Conservation (phyloP, 2,797 vertebrate genomes). For the Callimico goeldii region DNA sequence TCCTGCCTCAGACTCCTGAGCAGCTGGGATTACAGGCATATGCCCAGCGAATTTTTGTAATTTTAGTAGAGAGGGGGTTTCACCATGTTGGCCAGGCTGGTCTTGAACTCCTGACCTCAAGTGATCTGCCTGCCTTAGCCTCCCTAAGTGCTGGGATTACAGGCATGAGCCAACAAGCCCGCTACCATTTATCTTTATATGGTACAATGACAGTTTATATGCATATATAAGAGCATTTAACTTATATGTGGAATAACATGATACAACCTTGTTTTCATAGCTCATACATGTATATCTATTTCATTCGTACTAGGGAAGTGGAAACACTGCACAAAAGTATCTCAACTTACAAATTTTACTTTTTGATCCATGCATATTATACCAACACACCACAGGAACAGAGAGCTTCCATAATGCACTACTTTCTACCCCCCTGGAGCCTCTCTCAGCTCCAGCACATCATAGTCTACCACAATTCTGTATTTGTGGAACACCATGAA, state of each 20-base stretch:
- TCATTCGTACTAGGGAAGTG: not conserved
- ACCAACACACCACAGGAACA: not conserved
- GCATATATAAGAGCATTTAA: not conserved
- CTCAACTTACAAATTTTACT: not conserved
- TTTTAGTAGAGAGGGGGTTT: no score
- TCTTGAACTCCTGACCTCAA: not conserved
- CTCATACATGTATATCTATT: not conserved
- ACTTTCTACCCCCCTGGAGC: not conserved
- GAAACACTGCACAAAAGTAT: not conserved
- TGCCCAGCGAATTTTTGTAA: not conserved
- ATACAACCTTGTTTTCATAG: not conserved
- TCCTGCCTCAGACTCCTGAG: not conserved
- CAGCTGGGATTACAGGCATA: not conserved
- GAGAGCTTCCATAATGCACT: no score
- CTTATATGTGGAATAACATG: not conserved
- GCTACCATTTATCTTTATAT: not conserved
- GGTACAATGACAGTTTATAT: not conserved
- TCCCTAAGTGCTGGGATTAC: not conserved
- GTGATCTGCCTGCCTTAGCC: not conserved
- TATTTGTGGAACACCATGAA: not conserved
- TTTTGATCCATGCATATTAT: not conserved
- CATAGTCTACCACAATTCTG: not conserved
- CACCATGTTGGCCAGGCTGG: not conserved
- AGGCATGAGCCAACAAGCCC: not conserved
- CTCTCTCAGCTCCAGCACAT: not conserved